phyloP scores from a whole-genome alignment of 2,888 invertebrate species.

The Lepidochitona cinerea region DNA sequence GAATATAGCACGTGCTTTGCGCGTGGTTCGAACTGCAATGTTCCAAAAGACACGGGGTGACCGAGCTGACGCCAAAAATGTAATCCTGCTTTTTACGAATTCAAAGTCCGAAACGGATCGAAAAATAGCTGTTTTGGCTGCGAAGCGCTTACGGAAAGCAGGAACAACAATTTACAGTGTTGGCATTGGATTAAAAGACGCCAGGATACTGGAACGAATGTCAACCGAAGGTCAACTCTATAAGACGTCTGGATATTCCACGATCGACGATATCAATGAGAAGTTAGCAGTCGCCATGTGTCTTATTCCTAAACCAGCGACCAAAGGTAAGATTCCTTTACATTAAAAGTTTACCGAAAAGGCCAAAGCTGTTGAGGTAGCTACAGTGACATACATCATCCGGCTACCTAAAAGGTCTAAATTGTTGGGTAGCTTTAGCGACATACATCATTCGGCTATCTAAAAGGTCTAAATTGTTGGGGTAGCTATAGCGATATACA shows the following conservation, averaged over 20 bases:
- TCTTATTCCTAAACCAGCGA: not conserved
- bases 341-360: no score
- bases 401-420: no score
- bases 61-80: constrained; percentile 39
- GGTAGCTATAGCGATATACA: no score
- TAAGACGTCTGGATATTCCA: not conserved
- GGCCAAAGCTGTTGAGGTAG: no score
- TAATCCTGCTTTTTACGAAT: constrained; percentile 43
- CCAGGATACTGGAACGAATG: constrained; percentile 32
- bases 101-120: constrained; percentile 43
- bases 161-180: constrained; percentile 47
- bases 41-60: constrained; percentile 22
- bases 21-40: not conserved
- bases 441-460: no score
- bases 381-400: no score
- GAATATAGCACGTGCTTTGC: not conserved
- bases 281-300: not conserved
- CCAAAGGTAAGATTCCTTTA: not conserved
- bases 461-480: no score
- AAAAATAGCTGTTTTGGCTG: constrained; percentile 35
- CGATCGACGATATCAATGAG: not conserved
- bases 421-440: no score
- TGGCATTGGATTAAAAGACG: constrained; percentile 27
- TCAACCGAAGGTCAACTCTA: constrained; percentile 12
- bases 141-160: constrained; percentile 39